A percentile compares a stretch with the other conserved stretches of the same genome.
phyloP scores from a whole-genome alignment of 2,888 invertebrate genomes.

The Ptychoptera contaminata region DNA sequence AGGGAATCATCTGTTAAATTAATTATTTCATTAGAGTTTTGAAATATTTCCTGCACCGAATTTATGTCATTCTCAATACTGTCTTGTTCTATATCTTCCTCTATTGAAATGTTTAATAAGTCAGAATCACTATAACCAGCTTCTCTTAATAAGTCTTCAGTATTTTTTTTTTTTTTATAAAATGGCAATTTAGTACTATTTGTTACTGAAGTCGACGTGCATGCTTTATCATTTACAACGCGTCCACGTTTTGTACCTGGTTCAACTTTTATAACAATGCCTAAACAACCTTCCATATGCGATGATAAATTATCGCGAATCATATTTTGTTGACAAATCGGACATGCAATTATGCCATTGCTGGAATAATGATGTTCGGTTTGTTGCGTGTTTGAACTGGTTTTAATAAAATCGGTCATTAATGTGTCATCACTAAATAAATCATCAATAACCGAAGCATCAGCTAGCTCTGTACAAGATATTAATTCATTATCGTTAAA shows the following conservation, averaged over 20 bases:
- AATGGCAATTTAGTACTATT: background rate
- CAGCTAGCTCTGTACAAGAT: slow-evolving; percentile 17
- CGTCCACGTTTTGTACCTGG: slow-evolving; percentile 6
- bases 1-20: too few species aligned
- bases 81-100: background rate
- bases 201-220: slow-evolving; percentile 3
- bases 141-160: slow-evolving; percentile 13
- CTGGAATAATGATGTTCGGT: slow-evolving; percentile 12
- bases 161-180: slow-evolving; percentile 3
- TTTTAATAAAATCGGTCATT: slow-evolving; percentile 21
- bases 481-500: slow-evolving; percentile 6
- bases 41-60: background rate
- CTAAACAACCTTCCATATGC: slow-evolving; percentile 27
- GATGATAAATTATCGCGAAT: slow-evolving; percentile 20
- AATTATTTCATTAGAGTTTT: background rate
- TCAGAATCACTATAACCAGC: slow-evolving; percentile 20
- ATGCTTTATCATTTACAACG: background rate
- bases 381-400: slow-evolving; percentile 17
- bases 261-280: slow-evolving; percentile 18
- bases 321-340: slow-evolving; percentile 25
- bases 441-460: slow-evolving; percentile 24
- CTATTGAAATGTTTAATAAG: background rate
- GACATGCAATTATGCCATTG: slow-evolving; percentile 26
- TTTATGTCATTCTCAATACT: too few species aligned
- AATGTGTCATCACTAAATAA: slow-evolving; percentile 24